Base-by-base conservation (phyloP, 2,888 invertebrate genomes). In the Carterocephalus palaemon region DNA sequence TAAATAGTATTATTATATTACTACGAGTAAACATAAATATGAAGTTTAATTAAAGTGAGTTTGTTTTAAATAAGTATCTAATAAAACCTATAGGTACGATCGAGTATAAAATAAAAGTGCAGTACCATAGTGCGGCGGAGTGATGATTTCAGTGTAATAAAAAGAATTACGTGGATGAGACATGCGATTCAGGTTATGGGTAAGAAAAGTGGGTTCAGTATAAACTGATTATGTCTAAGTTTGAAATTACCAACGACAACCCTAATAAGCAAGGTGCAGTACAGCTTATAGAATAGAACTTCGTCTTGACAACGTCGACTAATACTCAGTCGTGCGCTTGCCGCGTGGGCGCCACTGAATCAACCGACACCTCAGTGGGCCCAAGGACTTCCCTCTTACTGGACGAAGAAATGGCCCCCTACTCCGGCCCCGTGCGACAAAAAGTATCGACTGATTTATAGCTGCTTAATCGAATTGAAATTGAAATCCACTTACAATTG, bases 351-450 rank as follows among this genome's bases (percentile, higher is more conserved):
- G 75, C 65, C 67, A 67, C 68, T 82, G 83, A 84, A 70, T 80
- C 80, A 75, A 64, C 36, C 57, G 55, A 54, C 31, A 58, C 52
- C 36, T 51, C 54, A 56, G 79, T 79, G 75, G 81, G 80, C 57
- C 49, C 84, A 85, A 84, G 85, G 85, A 78, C 75, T 76, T 75
- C 65, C 81, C 81, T 84, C 77, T 74, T 83, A 83, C 77, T 78
- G 66, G 69, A 67, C 62, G 69, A 74, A 73, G 70, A 67, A 45
- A 45, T 45, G 43, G 45, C 45, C 54, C 43, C 38, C 19, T 37
- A 31, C 16, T 22, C 20, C 15, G 37, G 37, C 40, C 36, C 32
- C 34, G 34, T 17, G 32, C 8, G 17, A 12, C 24, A 48, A 46
- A 46, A 46, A 50, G 40, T 32, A 33, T 28, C 32, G 15, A 24